Evolutionary conservation across 2,888 invertebrate species (phyloP).

Genomic region (Clanis bilineata): DNA sequence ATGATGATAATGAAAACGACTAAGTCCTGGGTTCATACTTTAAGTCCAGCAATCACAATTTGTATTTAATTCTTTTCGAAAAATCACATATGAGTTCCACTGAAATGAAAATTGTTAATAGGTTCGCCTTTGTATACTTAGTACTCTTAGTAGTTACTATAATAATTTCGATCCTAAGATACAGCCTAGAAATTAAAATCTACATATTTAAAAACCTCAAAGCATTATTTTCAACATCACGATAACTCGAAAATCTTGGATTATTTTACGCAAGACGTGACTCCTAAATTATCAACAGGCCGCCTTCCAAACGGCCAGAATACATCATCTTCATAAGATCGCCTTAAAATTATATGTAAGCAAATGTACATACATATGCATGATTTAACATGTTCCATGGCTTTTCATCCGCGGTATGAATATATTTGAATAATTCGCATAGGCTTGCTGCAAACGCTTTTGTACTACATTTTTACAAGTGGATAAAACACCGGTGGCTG

Average conservation of each 20-base stretch:
- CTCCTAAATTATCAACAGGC: background rate
- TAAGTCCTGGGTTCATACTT: no score
- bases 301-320: background rate
- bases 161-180: no score
- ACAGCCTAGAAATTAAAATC: no score
- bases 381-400: slow-evolving; percentile 45
- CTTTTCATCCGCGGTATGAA: slow-evolving; percentile 57
- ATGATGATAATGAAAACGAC: no score
- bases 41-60: no score
- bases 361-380: slow-evolving; percentile 38
- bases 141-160: no score
- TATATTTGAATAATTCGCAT: slow-evolving; percentile 65
- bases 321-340: slow-evolving; percentile 8
- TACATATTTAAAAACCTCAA: background rate
- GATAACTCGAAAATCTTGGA: background rate
- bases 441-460: slow-evolving; percentile 48
- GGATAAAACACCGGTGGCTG: slow-evolving; percentile 23
- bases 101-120: no score
- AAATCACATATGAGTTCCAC: no score
- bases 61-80: no score
- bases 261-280: background rate
- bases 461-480: slow-evolving; percentile 38
- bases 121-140: no score
- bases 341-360: slow-evolving; percentile 22
- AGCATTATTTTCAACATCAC: background rate